Evolutionary conservation across 2,888 invertebrate genomes (phyloP).

Genomic region (Hemistola chrysoprasaria): DNA sequence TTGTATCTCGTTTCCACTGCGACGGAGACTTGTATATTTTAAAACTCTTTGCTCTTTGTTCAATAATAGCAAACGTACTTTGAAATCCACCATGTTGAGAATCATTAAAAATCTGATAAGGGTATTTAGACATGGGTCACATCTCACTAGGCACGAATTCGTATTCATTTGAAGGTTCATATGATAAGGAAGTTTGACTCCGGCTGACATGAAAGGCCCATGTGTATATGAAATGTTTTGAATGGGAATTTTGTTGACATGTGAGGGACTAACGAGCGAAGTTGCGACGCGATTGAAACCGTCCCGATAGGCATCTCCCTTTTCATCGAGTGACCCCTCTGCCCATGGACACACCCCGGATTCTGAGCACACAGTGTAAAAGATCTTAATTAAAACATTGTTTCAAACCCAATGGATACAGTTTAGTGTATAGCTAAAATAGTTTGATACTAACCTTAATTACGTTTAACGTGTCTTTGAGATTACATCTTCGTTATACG

Average conservation of each 20-base stretch:
- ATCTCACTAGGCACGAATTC: slow-evolving; percentile 22
- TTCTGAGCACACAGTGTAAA: slow-evolving; percentile 36
- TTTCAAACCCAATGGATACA: slow-evolving; percentile 42
- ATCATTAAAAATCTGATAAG: slow-evolving; percentile 22
- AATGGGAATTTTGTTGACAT: slow-evolving; percentile 54
- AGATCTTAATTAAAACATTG: slow-evolving; percentile 70
- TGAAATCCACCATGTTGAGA: not conserved
- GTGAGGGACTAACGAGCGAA: slow-evolving; percentile 62
- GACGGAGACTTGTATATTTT: slow-evolving; percentile 1
- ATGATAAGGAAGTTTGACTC: slow-evolving; percentile 49
- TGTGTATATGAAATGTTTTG: slow-evolving; percentile 54
- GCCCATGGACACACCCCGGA: slow-evolving; percentile 33
- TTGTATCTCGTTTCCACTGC: slow-evolving; percentile 7
- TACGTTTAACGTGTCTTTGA: slow-evolving; percentile 28
- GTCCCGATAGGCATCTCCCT: slow-evolving; percentile 67
- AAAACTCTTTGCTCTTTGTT: slow-evolving; percentile 6
- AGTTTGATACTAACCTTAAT: slow-evolving; percentile 40
- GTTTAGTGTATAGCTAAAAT: slow-evolving; percentile 30
- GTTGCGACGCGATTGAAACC: slow-evolving; percentile 71
- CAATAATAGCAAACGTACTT: slow-evolving; percentile 6
- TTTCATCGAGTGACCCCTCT: slow-evolving; percentile 60
- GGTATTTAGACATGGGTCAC: slow-evolving; percentile 16
- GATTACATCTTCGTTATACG: no score
- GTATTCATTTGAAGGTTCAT: slow-evolving; percentile 27
- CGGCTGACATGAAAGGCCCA: slow-evolving; percentile 48